Evolutionary conservation across 2,113 vertebrate species (phyloP), one percentile per base, ranked within the genome.

Genomic region (Copsychus sechellarum): DNA sequence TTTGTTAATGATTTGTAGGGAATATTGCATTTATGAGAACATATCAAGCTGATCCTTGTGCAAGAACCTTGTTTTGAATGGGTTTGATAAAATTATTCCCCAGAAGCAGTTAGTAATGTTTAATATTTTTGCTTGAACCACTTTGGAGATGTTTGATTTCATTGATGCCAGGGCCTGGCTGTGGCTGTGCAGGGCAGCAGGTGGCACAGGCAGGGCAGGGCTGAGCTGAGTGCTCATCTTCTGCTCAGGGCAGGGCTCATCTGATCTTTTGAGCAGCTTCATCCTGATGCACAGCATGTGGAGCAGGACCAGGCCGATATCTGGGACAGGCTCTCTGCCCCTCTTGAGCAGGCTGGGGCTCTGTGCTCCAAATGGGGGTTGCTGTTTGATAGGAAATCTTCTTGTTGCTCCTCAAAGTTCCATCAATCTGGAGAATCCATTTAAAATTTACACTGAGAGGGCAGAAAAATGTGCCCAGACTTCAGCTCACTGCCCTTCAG

Each of bases 1-100:
- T 97, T 98, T 97, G 96, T 97, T 98, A 98, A 97, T 98, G 97
- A 97, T 98, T 98, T 97, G 96, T 97, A 93, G 95, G 81, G 93
- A 98, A 87, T 84, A 64, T 86, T 94, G 92, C 95, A 3, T 97
- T 97, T 96, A 97, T 89, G 33, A 88, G 96, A 97, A 94, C 86
- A 29, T 94, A 94, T 64, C 87, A 74, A 89, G 92, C 95, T 93
- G 93, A 96, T 95, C 84, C 93, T 93, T 93, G 71, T 78, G 89
- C 92, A 95, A 92, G 90, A 93, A 85, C 95, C 94, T 91, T 90
- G 90, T 95, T 91, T 94, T 85, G 91, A 96, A 89, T 84, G 91
- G 83, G 24, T 88, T 97, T 93, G 80, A 92, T 91, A 81, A 94
- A 97, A 95, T 92, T 90, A 74, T 92, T 87, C 79, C 95, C 83